Base-by-base conservation (phyloP, 2,888 invertebrate genomes). In the Stenodema calcarata region DNA sequence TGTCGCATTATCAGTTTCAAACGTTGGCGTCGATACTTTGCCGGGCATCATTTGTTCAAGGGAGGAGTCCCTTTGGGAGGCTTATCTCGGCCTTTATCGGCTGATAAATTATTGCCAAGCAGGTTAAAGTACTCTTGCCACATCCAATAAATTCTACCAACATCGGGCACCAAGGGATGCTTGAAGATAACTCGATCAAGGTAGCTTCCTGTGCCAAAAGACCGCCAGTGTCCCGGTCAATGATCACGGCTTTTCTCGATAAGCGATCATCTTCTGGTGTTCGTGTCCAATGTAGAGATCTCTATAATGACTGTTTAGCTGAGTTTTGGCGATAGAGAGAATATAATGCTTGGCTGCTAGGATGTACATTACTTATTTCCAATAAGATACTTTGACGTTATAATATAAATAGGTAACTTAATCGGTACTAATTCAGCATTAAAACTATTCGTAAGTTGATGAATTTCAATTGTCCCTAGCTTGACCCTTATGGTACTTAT, bases 151-250 rank as follows among this genome's bases (percentile, higher is more conserved):
- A 82, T 82, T 82, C 62, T 27, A 35, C n/a, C 35, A n/a, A 18
- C 69, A 12, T 35, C 35, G 82, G 42, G 69, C 62, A 35, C 82
- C 69, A 62, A 42, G 69, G 69, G 82, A 35, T 35, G 54, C 80
- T 82, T 27, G 69, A 18, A 82, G 82, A 82, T 82, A 82, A 82
- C 82, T 69, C 82, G 82, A 82, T 82, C 82, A 82, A 82, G 82
- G 54, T 82, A 41, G 82, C 30, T 54, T 82, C 54, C 80, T 42
- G 82, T 69, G 82, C 82, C 82, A 82, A 82, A 82, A 62, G 18
- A 62, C 69, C 18, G 28, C 42, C 16, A 42, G 80, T 44, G 44
- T 50, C 80, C 41, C 9, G 16, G n/a, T 16, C 80, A 80, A 80
- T 54, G 80, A 54, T 80, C 80, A 28, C 1, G 30, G 27, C 16